phyloP scores from a whole-genome alignment of 1,140 invertebrate genomes.

The Choristoneura fumiferana region DNA sequence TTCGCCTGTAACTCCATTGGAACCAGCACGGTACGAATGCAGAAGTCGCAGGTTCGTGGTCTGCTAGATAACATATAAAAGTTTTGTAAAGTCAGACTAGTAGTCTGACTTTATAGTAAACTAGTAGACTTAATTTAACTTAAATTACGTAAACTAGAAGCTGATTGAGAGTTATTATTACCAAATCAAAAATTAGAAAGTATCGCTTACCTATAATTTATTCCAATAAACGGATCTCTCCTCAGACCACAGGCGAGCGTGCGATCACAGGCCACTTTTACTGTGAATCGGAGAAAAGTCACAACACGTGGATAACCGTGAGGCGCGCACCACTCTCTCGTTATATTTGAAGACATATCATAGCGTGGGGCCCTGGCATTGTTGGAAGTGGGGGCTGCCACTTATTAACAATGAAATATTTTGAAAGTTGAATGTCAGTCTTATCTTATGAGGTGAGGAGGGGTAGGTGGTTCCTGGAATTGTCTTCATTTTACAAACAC shows the following conservation, averaged over 20 bases:
- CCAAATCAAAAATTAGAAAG: background rate
- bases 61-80: no score
- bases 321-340: slow-evolving; percentile 6
- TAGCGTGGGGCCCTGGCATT: background rate
- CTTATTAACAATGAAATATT: slow-evolving; percentile 11
- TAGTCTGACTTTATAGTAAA: no score
- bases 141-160: no score
- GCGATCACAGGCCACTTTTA: slow-evolving; percentile 15
- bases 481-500: background rate
- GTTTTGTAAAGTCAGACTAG: no score
- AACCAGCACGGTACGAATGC: no score
- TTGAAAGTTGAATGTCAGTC: slow-evolving; percentile 15
- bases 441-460: background rate
- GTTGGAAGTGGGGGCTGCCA: background rate
- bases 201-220: slow-evolving; percentile 14
- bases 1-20: no score
- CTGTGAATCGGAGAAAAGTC: slow-evolving; percentile 9
- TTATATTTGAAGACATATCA: slow-evolving; percentile 17
- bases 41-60: no score
- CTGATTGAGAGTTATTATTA: no score
- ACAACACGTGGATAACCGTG: slow-evolving; percentile 5
- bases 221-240: slow-evolving; percentile 14
- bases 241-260: background rate
- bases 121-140: no score
- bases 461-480: background rate